A percentile compares a stretch with the other conserved stretches of the same genome.
These are phyloP conservation scores for Anolis sagrei DNA, from an alignment of 2,113 vertebrate species.

Conservation along the genomic window DNA sequence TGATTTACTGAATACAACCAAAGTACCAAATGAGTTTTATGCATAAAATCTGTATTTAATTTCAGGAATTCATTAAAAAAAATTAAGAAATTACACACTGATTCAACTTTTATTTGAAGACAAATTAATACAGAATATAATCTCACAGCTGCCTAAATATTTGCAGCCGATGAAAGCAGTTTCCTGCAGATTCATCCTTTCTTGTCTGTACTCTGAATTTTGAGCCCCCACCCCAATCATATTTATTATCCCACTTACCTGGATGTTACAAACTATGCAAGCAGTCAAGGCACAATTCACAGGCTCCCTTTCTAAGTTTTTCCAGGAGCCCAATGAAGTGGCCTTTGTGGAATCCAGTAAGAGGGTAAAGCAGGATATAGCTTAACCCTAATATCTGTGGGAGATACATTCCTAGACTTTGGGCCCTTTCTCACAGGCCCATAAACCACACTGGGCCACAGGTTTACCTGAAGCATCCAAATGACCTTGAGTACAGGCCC, in stretches of 20 bases:
- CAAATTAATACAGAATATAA: not conserved
- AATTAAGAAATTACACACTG: not conserved
- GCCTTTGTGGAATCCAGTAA: not conserved
- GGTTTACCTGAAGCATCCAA: too few relatives aligned
- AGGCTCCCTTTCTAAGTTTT: not conserved
- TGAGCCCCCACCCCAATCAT: not conserved
- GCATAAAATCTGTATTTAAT: not conserved
- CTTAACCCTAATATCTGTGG: too few relatives aligned
- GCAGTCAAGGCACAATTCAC: not conserved
- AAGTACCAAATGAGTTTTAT: conserved; percentile 9
- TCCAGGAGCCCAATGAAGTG: not conserved
- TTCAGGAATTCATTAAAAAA: not conserved
- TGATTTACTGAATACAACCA: not conserved
- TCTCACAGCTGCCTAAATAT: not conserved
- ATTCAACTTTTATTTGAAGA: not conserved
- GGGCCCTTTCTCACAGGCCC: too few relatives aligned
- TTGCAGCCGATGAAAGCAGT: not conserved
- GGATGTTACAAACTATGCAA: not conserved
- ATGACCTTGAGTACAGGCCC: too few relatives aligned
- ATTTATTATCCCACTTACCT: not conserved
- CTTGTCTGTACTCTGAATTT: not conserved
- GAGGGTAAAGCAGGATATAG: not conserved
- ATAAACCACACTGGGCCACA: too few relatives aligned
- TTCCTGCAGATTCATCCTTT: not conserved
- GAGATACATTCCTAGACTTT: too few relatives aligned